These are phyloP conservation scores for Stichopus horrens DNA, from an alignment of 53 echinoderm and acorn worm genomes.

Conservation along the genomic window DNA sequence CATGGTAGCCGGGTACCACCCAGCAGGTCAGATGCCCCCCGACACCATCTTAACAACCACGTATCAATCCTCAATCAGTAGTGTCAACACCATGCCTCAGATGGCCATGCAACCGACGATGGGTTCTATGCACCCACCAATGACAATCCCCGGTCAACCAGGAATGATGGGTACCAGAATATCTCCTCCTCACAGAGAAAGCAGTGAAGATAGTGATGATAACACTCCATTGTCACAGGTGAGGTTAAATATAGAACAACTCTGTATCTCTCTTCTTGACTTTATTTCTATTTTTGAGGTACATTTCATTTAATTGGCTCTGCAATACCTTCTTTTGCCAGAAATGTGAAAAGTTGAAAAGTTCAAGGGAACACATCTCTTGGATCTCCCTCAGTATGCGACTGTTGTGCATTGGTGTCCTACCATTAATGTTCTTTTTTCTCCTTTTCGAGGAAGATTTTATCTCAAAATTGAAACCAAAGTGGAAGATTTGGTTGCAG, in stretches of 20 bases:
- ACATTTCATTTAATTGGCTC: too few relatives aligned
- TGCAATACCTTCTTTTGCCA: too few relatives aligned
- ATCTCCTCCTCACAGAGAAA: conserved; percentile 85
- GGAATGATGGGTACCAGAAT: conserved; percentile 51
- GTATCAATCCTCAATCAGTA: conserved; percentile 84
- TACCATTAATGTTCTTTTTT: too few relatives aligned
- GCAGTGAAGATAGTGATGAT: conserved; percentile 98
- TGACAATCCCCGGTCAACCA: conserved; percentile 59
- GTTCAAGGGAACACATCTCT: too few relatives aligned
- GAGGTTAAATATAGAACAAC: neutral
- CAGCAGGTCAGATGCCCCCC: conserved; percentile 51
- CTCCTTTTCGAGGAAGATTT: too few relatives aligned
- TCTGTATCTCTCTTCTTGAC: too few relatives aligned
- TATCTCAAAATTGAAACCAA: too few relatives aligned
- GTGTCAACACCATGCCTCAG: conserved; percentile 67
- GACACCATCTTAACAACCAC: conserved; percentile 64
- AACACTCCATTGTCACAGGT: conserved; percentile 78
- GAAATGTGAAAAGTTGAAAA: too few relatives aligned
- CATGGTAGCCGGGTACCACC: conserved; percentile 53
- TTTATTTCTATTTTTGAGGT: too few relatives aligned
- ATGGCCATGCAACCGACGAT: conserved; percentile 64
- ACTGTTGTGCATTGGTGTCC: too few relatives aligned
- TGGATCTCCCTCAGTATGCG: too few relatives aligned
- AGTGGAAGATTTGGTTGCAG: too few relatives aligned
- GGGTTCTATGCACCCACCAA: conserved; percentile 70